Evolutionary conservation across 1,140 invertebrate genomes (phyloP), one percentile per base, ranked within the genome.

Genomic region (Drusus annulatus): DNA sequence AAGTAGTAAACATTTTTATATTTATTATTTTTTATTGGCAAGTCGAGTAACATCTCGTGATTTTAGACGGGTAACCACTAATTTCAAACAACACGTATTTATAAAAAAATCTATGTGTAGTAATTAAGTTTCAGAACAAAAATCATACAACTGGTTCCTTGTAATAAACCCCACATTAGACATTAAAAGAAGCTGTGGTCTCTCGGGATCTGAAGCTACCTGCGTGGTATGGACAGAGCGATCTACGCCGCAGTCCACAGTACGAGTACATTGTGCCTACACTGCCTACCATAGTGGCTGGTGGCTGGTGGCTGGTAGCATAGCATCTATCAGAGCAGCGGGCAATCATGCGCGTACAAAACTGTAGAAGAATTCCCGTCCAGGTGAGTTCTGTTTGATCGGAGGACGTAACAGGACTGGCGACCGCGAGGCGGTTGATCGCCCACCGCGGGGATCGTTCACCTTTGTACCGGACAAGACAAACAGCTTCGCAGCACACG

Each of bases 361-460:
- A 31, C 68, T n/a, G 62, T 16, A n/a, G 17, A 19, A 71, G 68
- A 50, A 50, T n/a, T 45, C 51, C 17, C 45, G 45, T 19, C 45
- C 68, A 52, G 45, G 68, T 51, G 68, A 71, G 68, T 71, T 71
- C 68, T 16, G 68, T 51, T 51, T 23, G 68, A 71, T 71, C 25
- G 68, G 68, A 71, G 68, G 68, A 71, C 68, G 68, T 51, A 71
- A 51, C 65, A 45, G n/a, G 31, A 69, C 65, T 45, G 65, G 65
- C 65, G 65, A 69, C 65, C 65, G 65, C 31, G 65, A 69, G 65
- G 28, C 65, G 65, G 65, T 19, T 69, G 65, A 45, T 69, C 65
- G 65, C 65, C 36, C 65, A 45, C 31, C 65, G 36, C 36, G 65
- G 65, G 62, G 60, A 45, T 45, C 65, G 65, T 69, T 69, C 16